Evolutionary conservation across 2,797 vertebrate genomes (phyloP).

Genomic region (Gambusia yucatana): DNA sequence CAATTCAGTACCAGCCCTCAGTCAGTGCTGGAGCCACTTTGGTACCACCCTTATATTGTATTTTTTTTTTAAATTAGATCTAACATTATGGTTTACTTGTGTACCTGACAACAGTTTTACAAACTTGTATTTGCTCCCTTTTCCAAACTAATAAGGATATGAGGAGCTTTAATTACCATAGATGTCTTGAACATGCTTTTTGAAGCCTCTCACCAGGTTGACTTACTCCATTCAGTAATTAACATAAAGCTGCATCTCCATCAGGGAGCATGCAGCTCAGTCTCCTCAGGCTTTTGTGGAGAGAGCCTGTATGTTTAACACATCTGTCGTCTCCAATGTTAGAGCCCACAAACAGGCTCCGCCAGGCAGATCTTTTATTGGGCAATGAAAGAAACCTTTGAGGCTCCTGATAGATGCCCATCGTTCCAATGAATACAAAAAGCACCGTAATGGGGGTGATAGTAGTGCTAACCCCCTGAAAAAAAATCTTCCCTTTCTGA

Average conservation of each 20-base stretch:
- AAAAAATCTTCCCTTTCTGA: slow-evolving; percentile 64
- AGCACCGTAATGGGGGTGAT: slow-evolving; percentile 53
- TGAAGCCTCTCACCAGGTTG: slow-evolving; percentile 44
- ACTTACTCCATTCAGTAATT: slow-evolving; percentile 70
- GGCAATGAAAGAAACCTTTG: slow-evolving; percentile 77
- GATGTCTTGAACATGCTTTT: slow-evolving; percentile 40
- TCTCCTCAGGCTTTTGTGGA: slow-evolving; percentile 44
- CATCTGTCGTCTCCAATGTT: slow-evolving; percentile 86
- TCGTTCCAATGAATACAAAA: slow-evolving; percentile 86
- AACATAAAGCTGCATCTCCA: slow-evolving; percentile 75
- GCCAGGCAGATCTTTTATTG: slow-evolving; percentile 80
- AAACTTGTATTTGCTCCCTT: slow-evolving; percentile 31
- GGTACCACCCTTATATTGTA: neutral
- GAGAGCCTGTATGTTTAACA: slow-evolving; percentile 74
- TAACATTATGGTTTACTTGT: slow-evolving; percentile 29
- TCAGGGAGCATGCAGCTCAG: slow-evolving; percentile 49
- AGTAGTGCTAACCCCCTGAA: slow-evolving; percentile 49
- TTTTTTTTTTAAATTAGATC: neutral
- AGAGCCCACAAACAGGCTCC: slow-evolving; percentile 82
- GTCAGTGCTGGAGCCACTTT: neutral
- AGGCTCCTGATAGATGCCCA: slow-evolving; percentile 82
- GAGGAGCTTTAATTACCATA: slow-evolving; percentile 54
- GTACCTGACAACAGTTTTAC: slow-evolving; percentile 46
- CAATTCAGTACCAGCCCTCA: neutral
- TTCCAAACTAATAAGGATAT: slow-evolving; percentile 44